Evolutionary conservation across 2,113 vertebrate genomes (phyloP).

Genomic region (Brienomyrus longianalis): DNA sequence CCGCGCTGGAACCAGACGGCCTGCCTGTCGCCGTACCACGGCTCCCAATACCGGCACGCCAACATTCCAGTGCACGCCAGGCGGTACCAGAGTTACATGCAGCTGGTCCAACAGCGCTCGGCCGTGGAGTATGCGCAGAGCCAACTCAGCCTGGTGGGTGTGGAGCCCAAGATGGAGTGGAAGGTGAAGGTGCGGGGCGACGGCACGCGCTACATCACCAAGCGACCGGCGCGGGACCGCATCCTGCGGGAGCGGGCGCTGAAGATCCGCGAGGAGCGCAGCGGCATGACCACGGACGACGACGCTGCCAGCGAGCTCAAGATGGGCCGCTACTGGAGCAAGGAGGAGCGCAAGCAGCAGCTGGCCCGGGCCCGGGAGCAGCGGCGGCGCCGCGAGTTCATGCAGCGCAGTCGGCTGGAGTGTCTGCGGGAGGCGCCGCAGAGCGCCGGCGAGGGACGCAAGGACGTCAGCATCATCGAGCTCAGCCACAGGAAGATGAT

Average conservation of each 20-base stretch:
- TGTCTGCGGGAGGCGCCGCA: slow-evolving; percentile 76
- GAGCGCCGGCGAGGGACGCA: slow-evolving; percentile 77
- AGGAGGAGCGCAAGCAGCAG: slow-evolving; percentile 92
- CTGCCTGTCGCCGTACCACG: slow-evolving; percentile 81
- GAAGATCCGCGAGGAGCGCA: slow-evolving; percentile 89
- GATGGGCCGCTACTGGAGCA: slow-evolving; percentile 97
- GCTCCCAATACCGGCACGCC: slow-evolving; percentile 70
- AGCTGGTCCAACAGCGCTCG: slow-evolving; percentile 87
- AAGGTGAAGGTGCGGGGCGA: slow-evolving; percentile 94
- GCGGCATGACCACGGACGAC: slow-evolving; percentile 87
- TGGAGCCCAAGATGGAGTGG: slow-evolving; percentile 94
- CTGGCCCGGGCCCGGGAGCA: slow-evolving; percentile 87
- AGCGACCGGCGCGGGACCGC: slow-evolving; percentile 87
- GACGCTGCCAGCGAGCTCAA: slow-evolving; percentile 93
- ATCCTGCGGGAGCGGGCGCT: slow-evolving; percentile 88
- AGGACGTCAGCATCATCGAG: slow-evolving; percentile 88
- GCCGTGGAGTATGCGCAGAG: slow-evolving; percentile 90
- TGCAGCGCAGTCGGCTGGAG: slow-evolving; percentile 87
- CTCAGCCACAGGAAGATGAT: slow-evolving; percentile 98
- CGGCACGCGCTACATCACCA: slow-evolving; percentile 90
- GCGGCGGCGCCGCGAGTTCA: slow-evolving; percentile 80
- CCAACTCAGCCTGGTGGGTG: slow-evolving; percentile 81
- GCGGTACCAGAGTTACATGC: slow-evolving; percentile 97
- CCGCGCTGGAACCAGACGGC: slow-evolving; percentile 49
- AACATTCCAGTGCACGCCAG: slow-evolving; percentile 82